These are phyloP conservation scores for Anguilla rostrata DNA, from an alignment of 2,113 vertebrate genomes.

Conservation along the genomic window DNA sequence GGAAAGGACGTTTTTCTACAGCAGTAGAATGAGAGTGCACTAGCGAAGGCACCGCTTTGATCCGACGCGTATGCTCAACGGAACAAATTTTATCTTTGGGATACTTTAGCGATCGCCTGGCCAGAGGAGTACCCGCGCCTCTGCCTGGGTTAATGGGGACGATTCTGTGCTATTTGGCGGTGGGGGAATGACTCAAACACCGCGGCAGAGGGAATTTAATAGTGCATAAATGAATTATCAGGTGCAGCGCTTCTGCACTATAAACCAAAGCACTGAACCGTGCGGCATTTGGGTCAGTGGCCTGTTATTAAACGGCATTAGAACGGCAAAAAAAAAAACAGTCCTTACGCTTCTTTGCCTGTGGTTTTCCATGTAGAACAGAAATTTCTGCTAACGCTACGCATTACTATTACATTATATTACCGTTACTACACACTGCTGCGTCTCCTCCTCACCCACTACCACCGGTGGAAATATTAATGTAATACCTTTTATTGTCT, in stretches of 20 bases:
- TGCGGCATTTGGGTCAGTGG: not conserved
- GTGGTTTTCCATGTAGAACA: no score
- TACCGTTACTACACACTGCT: no score
- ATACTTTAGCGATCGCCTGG: not conserved
- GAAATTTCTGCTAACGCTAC: no score
- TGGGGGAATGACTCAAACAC: no score
- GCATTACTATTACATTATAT: no score
- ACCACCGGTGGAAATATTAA: no score
- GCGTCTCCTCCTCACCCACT: no score
- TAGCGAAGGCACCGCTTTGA: not conserved
- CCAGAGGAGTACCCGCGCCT: not conserved
- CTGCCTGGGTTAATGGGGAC: not conserved
- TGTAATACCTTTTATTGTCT: no score
- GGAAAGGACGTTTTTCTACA: not conserved
- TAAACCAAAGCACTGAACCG: no score
- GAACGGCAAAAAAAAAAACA: not conserved
- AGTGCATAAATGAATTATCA: not conserved
- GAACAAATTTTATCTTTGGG: not conserved
- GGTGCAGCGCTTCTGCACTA: not conserved
- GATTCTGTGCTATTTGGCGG: not conserved
- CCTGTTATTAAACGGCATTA: not conserved
- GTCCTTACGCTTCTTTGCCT: no score
- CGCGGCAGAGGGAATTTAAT: not conserved
- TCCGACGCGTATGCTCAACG: not conserved
- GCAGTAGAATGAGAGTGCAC: not conserved